These are phyloP conservation scores for Riparia riparia DNA, from an alignment of 2,113 vertebrate genomes.

Conservation along the genomic window DNA sequence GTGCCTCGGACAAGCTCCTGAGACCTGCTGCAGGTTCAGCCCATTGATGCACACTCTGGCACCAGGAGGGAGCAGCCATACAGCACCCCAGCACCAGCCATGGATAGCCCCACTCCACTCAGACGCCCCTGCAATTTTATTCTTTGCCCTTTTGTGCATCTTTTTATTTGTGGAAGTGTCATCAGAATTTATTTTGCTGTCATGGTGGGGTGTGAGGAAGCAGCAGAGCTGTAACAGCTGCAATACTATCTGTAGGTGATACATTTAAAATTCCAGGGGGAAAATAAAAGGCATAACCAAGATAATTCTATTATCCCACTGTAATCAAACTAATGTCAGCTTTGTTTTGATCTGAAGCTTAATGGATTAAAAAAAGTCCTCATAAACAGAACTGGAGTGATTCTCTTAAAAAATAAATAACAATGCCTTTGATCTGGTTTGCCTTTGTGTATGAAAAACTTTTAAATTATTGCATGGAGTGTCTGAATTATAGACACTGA, in stretches of 20 bases:
- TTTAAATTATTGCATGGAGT: neutral
- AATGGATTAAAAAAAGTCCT: neutral
- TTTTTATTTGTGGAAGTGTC: no score
- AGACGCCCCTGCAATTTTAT: no score
- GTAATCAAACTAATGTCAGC: rapidly evolving
- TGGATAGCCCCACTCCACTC: no score
- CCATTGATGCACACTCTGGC: neutral
- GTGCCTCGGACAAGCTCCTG: neutral
- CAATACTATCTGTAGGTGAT: rapidly evolving
- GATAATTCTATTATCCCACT: rapidly evolving
- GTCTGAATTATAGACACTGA: no score
- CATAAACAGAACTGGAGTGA: neutral
- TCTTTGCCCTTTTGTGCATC: neutral
- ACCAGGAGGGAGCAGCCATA: no score
- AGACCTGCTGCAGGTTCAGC: neutral
- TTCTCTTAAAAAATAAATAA: neutral
- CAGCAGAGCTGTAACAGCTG: neutral
- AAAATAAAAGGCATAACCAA: no score
- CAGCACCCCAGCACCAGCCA: neutral
- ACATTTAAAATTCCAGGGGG: neutral
- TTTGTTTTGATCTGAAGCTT: neutral
- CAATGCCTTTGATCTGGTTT: rapidly evolving
- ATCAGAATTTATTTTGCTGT: neutral
- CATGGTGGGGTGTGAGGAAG: neutral
- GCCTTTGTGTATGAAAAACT: neutral